phyloP scores from a whole-genome alignment of 2,888 invertebrate species.

The Xylota segnis region DNA sequence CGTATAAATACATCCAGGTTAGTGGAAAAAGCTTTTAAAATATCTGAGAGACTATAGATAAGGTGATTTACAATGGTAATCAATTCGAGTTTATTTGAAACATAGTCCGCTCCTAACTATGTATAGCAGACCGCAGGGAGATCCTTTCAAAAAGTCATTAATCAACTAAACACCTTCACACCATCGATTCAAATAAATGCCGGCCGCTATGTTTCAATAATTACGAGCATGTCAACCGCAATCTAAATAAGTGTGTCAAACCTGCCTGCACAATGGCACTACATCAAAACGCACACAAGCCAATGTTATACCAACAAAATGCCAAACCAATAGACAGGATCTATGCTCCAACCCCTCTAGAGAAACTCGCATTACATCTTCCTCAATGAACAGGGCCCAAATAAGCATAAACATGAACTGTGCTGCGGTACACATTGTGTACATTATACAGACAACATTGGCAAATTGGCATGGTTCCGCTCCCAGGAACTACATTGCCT shows the following conservation, averaged over 20 bases:
- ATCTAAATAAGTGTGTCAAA: background rate
- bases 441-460: slow-evolving; percentile 48
- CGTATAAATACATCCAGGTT: no score
- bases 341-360: slow-evolving; percentile 15
- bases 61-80: no score
- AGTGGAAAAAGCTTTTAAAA: no score
- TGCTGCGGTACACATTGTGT: slow-evolving; percentile 65
- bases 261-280: background rate
- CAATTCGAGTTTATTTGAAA: no score
- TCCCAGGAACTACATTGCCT: slow-evolving; percentile 14
- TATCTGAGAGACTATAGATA: no score
- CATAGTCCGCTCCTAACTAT: no score
- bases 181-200: background rate
- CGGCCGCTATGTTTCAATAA: background rate
- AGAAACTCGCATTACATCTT: slow-evolving; percentile 51
- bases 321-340: slow-evolving; percentile 3
- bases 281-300: slow-evolving; percentile 1
- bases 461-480: slow-evolving; percentile 65
- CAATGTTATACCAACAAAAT: slow-evolving; percentile 3
- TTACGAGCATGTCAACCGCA: slow-evolving; percentile 25
- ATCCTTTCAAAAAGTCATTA: background rate
- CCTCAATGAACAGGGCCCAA: slow-evolving; percentile 42
- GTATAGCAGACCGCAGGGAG: no score
- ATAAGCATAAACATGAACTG: slow-evolving; percentile 68
- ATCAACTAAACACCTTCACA: slow-evolving; percentile 8